These are phyloP conservation scores for Columba janthina DNA, from an alignment of 2,113 vertebrate species.

Conservation along the genomic window DNA sequence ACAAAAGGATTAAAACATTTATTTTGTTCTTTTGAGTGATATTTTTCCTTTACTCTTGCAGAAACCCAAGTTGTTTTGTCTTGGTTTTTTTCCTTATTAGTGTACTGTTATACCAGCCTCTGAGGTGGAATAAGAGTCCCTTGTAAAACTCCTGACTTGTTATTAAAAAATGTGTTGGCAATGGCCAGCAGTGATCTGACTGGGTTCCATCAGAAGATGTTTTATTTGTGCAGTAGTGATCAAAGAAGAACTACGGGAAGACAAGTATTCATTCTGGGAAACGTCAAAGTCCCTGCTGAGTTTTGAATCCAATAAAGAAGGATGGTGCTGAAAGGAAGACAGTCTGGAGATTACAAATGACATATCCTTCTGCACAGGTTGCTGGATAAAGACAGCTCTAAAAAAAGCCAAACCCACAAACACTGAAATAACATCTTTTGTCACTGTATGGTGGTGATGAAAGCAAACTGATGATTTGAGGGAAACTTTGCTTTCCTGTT, in stretches of 20 bases:
- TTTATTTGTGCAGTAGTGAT: background rate
- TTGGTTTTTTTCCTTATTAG: background rate
- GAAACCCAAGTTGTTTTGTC: background rate
- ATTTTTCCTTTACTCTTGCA: background rate
- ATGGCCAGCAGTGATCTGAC: background rate
- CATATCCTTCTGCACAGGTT: background rate
- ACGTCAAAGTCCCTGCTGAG: background rate
- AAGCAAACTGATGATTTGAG: background rate
- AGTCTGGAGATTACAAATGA: background rate
- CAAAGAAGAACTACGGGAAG: background rate
- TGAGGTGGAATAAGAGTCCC: background rate
- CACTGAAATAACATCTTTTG: background rate
- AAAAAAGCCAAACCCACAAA: background rate
- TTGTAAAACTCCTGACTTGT: background rate
- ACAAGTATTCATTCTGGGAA: constrained; percentile 12
- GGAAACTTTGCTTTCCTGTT: background rate
- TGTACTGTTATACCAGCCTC: background rate
- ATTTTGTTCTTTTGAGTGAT: background rate
- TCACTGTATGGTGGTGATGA: background rate
- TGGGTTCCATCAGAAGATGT: background rate
- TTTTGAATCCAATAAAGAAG: background rate
- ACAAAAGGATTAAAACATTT: background rate
- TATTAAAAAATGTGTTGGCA: background rate
- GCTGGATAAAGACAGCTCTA: background rate
- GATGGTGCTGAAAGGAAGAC: background rate